Conservation (phyloP, 2,797 vertebrate species). For the Benthosema pterotum region DNA sequence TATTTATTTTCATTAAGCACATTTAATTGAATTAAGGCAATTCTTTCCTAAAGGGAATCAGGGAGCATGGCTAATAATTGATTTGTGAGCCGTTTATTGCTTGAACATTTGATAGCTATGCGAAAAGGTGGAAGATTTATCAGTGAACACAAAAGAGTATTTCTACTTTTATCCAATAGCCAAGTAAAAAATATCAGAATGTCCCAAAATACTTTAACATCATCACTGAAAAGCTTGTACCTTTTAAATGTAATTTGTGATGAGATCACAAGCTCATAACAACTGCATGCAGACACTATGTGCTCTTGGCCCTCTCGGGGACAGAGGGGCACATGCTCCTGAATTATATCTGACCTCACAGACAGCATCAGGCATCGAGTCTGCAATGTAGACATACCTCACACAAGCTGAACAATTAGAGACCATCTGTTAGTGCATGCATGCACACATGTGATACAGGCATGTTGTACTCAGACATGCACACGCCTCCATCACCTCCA, state of each 20-base stretch:
- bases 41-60: not conserved
- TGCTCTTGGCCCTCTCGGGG: slow-evolving; percentile 10
- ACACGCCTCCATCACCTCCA: not conserved
- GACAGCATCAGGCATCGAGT: too few species aligned
- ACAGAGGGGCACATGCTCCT: not conserved
- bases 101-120: slow-evolving; percentile 33
- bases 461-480: too few species aligned
- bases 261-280: slow-evolving; percentile 13
- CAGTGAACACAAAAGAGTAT: slow-evolving; percentile 7
- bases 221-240: slow-evolving; percentile 34
- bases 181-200: slow-evolving; percentile 44
- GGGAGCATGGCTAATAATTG: not conserved
- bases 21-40: not conserved
- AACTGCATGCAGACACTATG: slow-evolving; percentile 17
- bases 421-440: too few species aligned
- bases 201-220: slow-evolving; percentile 22
- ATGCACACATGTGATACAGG: too few species aligned
- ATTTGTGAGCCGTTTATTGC: slow-evolving; percentile 17
- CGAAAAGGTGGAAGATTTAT: slow-evolving; percentile 24
- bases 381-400: too few species aligned
- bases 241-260: slow-evolving; percentile 23
- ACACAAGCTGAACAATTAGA: not conserved
- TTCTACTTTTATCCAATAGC: slow-evolving; percentile 50
- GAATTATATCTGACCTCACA: not conserved
- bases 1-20: not conserved